Base-by-base conservation (phyloP, 2,888 invertebrate species). In the Lasiommata megera region DNA sequence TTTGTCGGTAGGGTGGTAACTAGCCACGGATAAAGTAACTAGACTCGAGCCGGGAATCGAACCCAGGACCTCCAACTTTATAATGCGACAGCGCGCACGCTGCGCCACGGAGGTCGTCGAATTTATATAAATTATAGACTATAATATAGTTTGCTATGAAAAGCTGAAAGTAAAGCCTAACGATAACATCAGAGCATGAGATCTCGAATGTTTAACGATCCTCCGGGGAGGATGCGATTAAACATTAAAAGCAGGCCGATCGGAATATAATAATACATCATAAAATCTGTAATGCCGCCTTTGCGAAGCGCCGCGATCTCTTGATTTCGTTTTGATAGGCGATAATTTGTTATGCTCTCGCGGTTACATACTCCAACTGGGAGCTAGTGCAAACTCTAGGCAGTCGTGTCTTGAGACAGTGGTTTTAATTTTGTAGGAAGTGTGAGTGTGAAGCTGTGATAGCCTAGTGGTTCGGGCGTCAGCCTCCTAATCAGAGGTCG, bases 261-360 rank as follows among this genome's bases (percentile, higher is more conserved):
- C 55, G 60, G 52, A 54, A 62, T 58, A 62, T 62, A 62, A 64
- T 62, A 62, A 65, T 61, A 55, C 57, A 61, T 59, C 59, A 61
- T 63, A 58, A 63, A 65, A 67, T 65, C 64, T 56, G 65, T 67
- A 67, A 69, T 63, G 65, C 66, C 68, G 62, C 67, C 51, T 61
- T 59, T 61, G 56, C 67, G 28, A 38, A 67, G 72, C 59, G 61
- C 66, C 62, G 62, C 69, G 59, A 67, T 71, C 69, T 70, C 76
- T 77, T 85, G 85, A 87, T 87, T 85, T 85, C 77, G 71, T 84
- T 87, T 84, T 86, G 86, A 87, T 86, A 75, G 83, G 65, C 65
- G 74, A 74, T 82, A 80, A 84, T 87, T 87, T 81, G 82, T 68
- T 72, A 79, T 75, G 82, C 79, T 73, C 76, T 74, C 51, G 43